Base-by-base conservation (phyloP, 2,888 invertebrate species). In the Glyphotaelius pellucidus region DNA sequence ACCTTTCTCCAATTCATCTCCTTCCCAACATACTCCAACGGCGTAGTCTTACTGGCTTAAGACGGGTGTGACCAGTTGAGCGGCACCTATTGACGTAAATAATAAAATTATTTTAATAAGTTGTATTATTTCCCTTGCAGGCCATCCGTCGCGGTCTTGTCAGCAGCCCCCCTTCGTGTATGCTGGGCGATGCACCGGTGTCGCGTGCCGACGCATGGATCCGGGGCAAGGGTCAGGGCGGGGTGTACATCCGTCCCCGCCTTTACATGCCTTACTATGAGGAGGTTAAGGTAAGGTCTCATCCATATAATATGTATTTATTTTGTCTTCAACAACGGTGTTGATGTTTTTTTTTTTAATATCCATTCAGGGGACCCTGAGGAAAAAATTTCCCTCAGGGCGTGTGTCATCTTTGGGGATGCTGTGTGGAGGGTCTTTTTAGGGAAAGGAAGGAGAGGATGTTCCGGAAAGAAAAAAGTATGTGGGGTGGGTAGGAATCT, bases 181-280 rank as follows among this genome's bases (percentile, higher is more conserved):
- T 98, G 98, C 97, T 98, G 92, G 98, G 98, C 90, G 96, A 96
- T 93, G 95, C 95, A 81, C 97, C 97, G 9, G 81, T 94, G 92
- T 92, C 94, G 94, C 91, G 94, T 94, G 91, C 97, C 93, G 98
- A 97, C 94, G 98, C 98, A 81, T 98, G 98, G 98, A 98, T 98
- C 93, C 97, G 98, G 32, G 97, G 97, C 90, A 97, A 97, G 25
- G 97, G 97, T 94, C 96, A 96, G 94, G 97, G 97, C 94, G 98
- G 98, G 91, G 95, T 98, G 19, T 97, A 97, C 94, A 97, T 98
- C 11, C 97, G 98, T 94, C 99, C 99, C 90, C 96, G 99, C 85
- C 97, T 99, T 93, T 99, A 99, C 95, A 98, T 98, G 97, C 99
- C 99, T 80, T 99, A 99, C 95, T 98, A 98, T 94, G 99, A 99